Evolutionary conservation across 2,888 invertebrate species (phyloP).

Genomic region (Cephus runcator): DNA sequence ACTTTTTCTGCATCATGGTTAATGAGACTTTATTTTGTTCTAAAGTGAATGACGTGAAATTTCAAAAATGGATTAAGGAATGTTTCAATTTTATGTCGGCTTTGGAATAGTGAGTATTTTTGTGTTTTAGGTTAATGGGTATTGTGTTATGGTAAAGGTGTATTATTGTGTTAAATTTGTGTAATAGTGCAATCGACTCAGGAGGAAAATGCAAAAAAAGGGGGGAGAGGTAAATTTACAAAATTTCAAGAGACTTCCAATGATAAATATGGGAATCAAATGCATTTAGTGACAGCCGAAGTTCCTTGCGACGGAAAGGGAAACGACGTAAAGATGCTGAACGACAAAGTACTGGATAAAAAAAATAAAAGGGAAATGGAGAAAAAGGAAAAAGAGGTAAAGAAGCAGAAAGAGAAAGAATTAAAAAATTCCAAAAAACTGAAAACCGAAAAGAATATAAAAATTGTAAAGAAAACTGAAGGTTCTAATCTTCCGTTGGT

Average conservation of each 20-base stretch:
- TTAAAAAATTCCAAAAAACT: background rate
- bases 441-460: background rate
- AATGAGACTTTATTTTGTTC: background rate
- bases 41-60: background rate
- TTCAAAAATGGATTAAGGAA: background rate
- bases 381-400: background rate
- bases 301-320: background rate
- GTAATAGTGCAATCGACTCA: background rate
- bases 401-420: slow-evolving; percentile 10
- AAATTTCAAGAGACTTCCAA: background rate
- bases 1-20: background rate
- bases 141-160: background rate
- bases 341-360: slow-evolving; percentile 2
- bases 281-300: background rate
- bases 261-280: background rate
- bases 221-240: background rate
- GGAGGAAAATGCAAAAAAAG: background rate
- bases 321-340: slow-evolving; percentile 3
- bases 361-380: background rate
- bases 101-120: background rate
- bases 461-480: background rate
- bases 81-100: background rate
- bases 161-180: background rate
- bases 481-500: background rate
- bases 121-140: background rate